A percentile compares a stretch with the other conserved stretches of the same genome.
These are phyloP conservation scores for Brachionus koreanus DNA, from an alignment of 1,140 invertebrate species.

Conservation along the genomic window DNA sequence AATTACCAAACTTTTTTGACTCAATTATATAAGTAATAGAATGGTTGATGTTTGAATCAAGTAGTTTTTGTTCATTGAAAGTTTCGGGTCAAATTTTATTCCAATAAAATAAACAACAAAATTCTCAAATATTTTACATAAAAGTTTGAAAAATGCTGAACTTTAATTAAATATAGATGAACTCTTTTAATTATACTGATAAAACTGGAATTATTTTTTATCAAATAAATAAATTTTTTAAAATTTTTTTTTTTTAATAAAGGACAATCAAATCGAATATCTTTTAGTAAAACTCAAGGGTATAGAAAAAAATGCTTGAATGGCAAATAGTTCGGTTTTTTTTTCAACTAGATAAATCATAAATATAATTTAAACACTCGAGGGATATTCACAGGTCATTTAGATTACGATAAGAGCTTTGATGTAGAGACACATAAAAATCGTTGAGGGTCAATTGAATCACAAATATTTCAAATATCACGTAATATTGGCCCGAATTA, in stretches of 20 bases:
- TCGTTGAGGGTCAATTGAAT: background rate
- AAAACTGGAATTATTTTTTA: too few species aligned
- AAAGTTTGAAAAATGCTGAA: too few species aligned
- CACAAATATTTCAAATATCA: conserved; percentile 14
- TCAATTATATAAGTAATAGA: too few species aligned
- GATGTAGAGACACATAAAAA: background rate
- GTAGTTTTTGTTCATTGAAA: too few species aligned
- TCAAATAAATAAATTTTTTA: background rate
- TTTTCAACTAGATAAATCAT: conserved; percentile 3
- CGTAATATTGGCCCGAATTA: background rate
- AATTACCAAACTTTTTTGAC: too few species aligned
- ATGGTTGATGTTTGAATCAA: too few species aligned
- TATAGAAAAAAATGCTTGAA: background rate
- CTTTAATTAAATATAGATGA: too few species aligned
- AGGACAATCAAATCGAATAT: background rate
- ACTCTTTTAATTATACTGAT: too few species aligned
- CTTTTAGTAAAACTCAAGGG: background rate
- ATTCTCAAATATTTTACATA: too few species aligned
- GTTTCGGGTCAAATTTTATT: too few species aligned
- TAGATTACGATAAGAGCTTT: conserved; percentile 24
- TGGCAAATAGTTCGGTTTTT: background rate
- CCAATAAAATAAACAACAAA: too few species aligned
- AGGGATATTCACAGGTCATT: conserved; percentile 32
- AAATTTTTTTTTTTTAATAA: background rate
- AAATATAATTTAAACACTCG: background rate